These are phyloP conservation scores for Aradus depressus DNA, from an alignment of 2,888 invertebrate genomes.

Conservation along the genomic window DNA sequence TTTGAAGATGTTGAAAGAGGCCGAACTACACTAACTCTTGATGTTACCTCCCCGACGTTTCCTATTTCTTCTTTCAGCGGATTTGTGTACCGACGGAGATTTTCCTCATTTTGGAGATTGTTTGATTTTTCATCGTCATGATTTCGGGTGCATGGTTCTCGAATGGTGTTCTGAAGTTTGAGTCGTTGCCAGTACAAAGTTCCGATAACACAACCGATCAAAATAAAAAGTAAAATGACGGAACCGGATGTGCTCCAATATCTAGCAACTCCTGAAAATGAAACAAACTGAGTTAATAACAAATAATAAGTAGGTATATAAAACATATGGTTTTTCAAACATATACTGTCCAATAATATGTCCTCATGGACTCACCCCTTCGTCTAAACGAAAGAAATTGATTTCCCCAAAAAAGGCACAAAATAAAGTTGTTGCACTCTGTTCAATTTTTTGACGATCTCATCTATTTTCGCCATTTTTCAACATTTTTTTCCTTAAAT, in stretches of 20 bases:
- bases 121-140: slow-evolving; percentile 82
- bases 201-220: slow-evolving; percentile 5
- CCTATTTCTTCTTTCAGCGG: slow-evolving; percentile 50
- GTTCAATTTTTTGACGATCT: no score
- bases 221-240: slow-evolving; percentile 3
- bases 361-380: no score
- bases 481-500: no score
- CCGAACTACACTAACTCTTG: slow-evolving; percentile 39
- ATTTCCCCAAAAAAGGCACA: no score
- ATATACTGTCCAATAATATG: no score
- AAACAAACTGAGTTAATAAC: no score
- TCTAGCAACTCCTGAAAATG: slow-evolving; percentile 1
- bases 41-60: slow-evolving; percentile 30
- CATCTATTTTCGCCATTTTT: no score
- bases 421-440: no score
- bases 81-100: slow-evolving; percentile 69
- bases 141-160: slow-evolving; percentile 28
- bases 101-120: slow-evolving; percentile 83
- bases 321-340: no score
- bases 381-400: no score
- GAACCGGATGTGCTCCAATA: slow-evolving; percentile 11
- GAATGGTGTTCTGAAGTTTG: slow-evolving; percentile 39
- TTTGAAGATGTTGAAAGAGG: slow-evolving; percentile 40
- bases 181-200: slow-evolving; percentile 47
- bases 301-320: no score